Conservation (phyloP, 2,888 invertebrate genomes). For the Leistus spinibarbis region DNA sequence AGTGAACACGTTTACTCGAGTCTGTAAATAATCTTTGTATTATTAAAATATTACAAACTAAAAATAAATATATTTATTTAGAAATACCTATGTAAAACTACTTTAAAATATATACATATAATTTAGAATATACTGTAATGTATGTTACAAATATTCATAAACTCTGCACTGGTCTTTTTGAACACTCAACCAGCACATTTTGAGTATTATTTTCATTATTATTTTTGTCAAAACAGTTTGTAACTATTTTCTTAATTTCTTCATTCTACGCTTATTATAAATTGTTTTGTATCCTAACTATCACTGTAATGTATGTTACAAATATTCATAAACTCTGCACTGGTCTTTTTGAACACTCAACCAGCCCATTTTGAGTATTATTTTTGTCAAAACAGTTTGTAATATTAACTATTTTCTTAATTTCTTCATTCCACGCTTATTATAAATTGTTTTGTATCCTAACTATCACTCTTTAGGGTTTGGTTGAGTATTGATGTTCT, state of each 20-base stretch:
- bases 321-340: constrained; percentile 1
- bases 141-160: constrained; percentile 22
- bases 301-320: too few species aligned
- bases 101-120: constrained; percentile 16
- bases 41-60: constrained; percentile 20
- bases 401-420: constrained; percentile 16
- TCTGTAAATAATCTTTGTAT: too few species aligned
- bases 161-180: constrained; percentile 17
- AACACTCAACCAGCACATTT: constrained; percentile 30
- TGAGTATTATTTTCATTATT: too few species aligned
- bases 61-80: constrained; percentile 23
- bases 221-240: constrained; percentile 12
- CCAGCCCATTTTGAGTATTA: constrained; percentile 19
- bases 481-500: constrained; percentile 37
- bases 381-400: constrained; percentile 9
- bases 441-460: constrained; percentile 19
- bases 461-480: constrained; percentile 28
- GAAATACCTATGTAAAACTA: constrained; percentile 18
- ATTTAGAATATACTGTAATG: constrained; percentile 35
- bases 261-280: background rate
- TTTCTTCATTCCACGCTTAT: background rate
- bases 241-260: constrained; percentile 13
- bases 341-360: constrained; percentile 30
- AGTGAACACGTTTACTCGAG: constrained; percentile 28
- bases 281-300: constrained; percentile 12